Evolutionary conservation across 1,140 invertebrate species (phyloP), one percentile per base, ranked within the genome.

Genomic region (Sitodiplosis mosellana): DNA sequence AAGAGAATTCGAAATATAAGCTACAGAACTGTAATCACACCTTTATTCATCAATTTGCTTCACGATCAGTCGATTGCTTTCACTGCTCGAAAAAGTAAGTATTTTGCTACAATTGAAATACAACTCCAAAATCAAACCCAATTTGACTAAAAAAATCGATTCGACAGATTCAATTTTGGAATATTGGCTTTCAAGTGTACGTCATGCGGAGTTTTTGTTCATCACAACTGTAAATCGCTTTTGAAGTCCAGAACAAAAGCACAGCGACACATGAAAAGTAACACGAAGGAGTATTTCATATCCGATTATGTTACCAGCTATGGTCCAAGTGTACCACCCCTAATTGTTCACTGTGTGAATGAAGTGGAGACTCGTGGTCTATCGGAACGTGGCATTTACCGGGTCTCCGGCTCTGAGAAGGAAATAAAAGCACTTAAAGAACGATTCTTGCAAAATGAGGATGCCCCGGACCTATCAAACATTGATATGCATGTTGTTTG

Each of bases 301-400:
- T 5, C 3, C 10, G 87, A 93, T 62, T 91, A 79, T 60, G 79
- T 82, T 0, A 87, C 90, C 11, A 67, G 68, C 37, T 73, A 74
- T 6, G 69, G 84, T 19, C 94, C 93, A 2, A 89, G 93, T 82
- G 81, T 98, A 38, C 94, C 94, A 10, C 82, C 86, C 1, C 59
- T 97, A 1, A 74, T 98, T 51, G 81, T 96, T 40, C 90, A 96
- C 60, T 96, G 92, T 61, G 77, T 95, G 7, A 90, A 89, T 57
- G 92, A 96, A 66, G 76, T 98, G 22, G 93, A 97, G 70, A 68
- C 76, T 2, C 68, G 88, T 27, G 91, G 82, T 1, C 67, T 96
- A n/a, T 74, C 64, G 7, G 87, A 91, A 69, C 75, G 86, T 27
- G 94, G 93, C 1, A 67, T 98, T 1, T 98, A 98, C 64, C 76